Evolutionary conservation across 2,888 invertebrate species (phyloP).

Genomic region (Pseudoips prasinana): DNA sequence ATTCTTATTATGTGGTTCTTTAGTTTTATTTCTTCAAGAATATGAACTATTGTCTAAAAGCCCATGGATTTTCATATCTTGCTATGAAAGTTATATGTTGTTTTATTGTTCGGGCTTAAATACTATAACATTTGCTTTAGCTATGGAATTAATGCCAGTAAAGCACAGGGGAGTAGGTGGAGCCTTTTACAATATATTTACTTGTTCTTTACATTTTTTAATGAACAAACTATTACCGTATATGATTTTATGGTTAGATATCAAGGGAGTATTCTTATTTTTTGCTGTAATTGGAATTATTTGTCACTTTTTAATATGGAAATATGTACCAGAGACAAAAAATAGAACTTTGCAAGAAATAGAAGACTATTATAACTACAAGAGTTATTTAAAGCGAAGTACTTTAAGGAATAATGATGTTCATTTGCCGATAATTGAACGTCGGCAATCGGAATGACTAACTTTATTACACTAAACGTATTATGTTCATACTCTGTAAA

Average conservation of each 20-base stretch:
- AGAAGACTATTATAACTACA: no score
- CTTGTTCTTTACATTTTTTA: no score
- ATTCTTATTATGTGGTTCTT: conserved; percentile 1
- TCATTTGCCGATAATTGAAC: no score
- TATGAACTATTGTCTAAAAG: conserved; percentile 1
- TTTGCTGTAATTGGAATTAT: conserved; percentile 2
- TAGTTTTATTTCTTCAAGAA: conserved; percentile 1
- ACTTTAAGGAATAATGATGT: no score
- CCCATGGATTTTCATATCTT: conserved; percentile 4
- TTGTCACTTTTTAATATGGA: conserved; percentile 17
- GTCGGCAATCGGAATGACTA: no score
- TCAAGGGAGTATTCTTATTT: conserved; percentile 19
- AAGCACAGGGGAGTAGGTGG: conserved; percentile 29
- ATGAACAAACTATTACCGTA: conserved; percentile 20
- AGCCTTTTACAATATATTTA: conserved; percentile 13
- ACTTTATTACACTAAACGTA: no score
- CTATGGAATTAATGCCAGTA: conserved; percentile 29
- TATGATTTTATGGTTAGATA: conserved; percentile 7
- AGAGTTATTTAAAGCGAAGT: no score
- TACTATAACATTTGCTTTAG: conserved; percentile 13
- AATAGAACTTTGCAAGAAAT: no score
- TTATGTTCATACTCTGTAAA: no score
- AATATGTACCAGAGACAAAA: conserved; percentile 27
- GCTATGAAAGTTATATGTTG: conserved; percentile 9
- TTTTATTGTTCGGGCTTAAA: conserved; percentile 14